Base-by-base conservation (phyloP, 1,140 invertebrate species). In the Anoplolepis gracilipes region DNA sequence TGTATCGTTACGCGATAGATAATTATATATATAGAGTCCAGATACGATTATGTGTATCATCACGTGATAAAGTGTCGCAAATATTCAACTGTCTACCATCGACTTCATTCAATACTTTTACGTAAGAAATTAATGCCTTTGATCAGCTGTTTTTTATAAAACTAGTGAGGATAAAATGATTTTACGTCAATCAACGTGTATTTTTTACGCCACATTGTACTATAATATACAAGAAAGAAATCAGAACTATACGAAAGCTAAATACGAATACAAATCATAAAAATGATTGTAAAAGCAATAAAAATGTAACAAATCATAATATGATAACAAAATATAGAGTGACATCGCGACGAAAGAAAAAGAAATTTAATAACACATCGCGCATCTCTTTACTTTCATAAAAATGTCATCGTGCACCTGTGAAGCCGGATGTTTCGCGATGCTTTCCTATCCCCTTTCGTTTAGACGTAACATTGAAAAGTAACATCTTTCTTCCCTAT, bases 401-500 rank as follows among this genome's bases (percentile, higher is more conserved):
- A 62, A 76, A 62, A 70, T 42, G 7, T 16, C 22, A 16, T 46
- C 22, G 10, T 2, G 5, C 7, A 28, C 28, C 16, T 46, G 22
- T 36, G 5, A 46, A 5, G 19, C 39, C 16, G 28, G 46, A 53
- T 33, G 30, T 73, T 6, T 22, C 49, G 49, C 30, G 7, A 30
- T n/a, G 16, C 3, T 28, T 16, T 30, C 7, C 11, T 39, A 22
- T 49, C 22, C 39, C 25, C 8, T 10, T 39, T n/a, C 5, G 30
- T 19, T 4, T 10, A 49, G 6, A 55, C 28, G 53, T 28, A 84
- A 49, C 25, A 46, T 70, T 25, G 25, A 39, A 70, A 64, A 82
- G 53, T 65, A 53, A 49, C 16, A 22, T 73, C 28, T 49, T 49
- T 65, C 49, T 55, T 19, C 46, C 70, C 22, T 61, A 81, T 36